Conservation (phyloP, 2,113 vertebrate genomes). For the Triplophysa tibetana region DNA sequence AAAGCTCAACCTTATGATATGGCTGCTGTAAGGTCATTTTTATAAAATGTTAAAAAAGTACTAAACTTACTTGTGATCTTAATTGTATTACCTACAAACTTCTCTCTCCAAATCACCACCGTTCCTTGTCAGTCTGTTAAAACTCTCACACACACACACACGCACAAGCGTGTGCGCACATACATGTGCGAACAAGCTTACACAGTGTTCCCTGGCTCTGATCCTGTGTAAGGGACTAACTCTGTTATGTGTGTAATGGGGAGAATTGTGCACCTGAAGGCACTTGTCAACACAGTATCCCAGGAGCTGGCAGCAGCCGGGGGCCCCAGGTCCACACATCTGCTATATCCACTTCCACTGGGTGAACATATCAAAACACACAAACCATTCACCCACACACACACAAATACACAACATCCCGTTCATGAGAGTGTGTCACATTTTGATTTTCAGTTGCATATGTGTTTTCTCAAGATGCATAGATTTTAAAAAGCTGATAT, state of each 20-base stretch:
- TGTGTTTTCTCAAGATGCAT: neutral
- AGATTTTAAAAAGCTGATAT: neutral
- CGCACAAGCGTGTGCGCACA: too few species aligned
- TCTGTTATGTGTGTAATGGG: constrained; percentile 57
- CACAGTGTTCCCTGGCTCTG: constrained; percentile 29
- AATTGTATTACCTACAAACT: neutral
- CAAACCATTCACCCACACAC: constrained; percentile 9
- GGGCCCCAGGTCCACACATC: constrained; percentile 59
- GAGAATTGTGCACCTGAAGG: constrained; percentile 62
- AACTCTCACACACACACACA: neutral
- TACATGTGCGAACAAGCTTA: neutral
- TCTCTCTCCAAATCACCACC: neutral
- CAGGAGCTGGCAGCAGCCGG: constrained; percentile 58
- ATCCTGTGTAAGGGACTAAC: constrained; percentile 49
- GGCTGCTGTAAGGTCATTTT: too few species aligned
- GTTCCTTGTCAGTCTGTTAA: neutral
- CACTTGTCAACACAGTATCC: constrained; percentile 60
- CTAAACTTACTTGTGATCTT: neutral
- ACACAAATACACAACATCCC: constrained; percentile 16
- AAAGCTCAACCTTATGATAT: too few species aligned
- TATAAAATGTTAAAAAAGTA: too few species aligned
- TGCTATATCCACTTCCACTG: constrained; percentile 54
- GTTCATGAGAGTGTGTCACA: neutral
- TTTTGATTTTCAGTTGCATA: neutral
- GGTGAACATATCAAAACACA: constrained; percentile 47